Evolutionary conservation across 1,140 invertebrate genomes (phyloP), one percentile per base, ranked within the genome.

Genomic region (Cephus cinctus): DNA sequence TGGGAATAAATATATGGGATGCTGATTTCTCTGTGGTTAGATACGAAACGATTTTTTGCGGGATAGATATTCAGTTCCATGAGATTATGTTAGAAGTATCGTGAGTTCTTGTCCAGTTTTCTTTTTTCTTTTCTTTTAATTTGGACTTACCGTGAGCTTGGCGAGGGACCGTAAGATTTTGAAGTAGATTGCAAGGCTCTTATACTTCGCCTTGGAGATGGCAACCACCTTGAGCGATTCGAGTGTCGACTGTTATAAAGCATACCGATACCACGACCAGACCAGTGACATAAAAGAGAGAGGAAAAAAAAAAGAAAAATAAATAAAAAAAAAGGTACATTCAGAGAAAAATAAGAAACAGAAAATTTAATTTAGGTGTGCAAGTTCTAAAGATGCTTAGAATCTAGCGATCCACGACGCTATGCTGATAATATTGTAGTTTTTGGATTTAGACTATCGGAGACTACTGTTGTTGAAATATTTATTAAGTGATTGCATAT

Each of bases 191-290:
- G n/a, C n/a, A 40, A 39, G n/a, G 43, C 39, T 57, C 51, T 71
- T 55, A 62, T 43, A 47, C 51, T 50, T 59, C 63, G 58, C 52
- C 57, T 65, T 43, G 69, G 8, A 43, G 52, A 45, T 31, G 59
- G 47, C 57, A 50, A 35, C 52, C 55, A 52, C 61, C 57, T 65
- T 23, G 60, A 56, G 18, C 56, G 58, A 59, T 54, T 70, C 64
- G 50, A 51, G 41, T 63, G 63, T 43, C 54, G 56, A 60, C 61
- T 70, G 71, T 59, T 60, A 64, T 59, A 65, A 47, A 47, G 63
- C 12, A 57, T 47, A 50, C 58, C 21, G 57, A 56, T 20, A 43
- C 42, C 18, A 56, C 50, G 41, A 49, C 18, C 39, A 41, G 39
- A 19, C 39, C 39, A 23, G 21, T 8, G 22, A 41, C 11, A 23